These are phyloP conservation scores for Apoda limacodes DNA, from an alignment of 2,888 invertebrate genomes.

Conservation along the genomic window DNA sequence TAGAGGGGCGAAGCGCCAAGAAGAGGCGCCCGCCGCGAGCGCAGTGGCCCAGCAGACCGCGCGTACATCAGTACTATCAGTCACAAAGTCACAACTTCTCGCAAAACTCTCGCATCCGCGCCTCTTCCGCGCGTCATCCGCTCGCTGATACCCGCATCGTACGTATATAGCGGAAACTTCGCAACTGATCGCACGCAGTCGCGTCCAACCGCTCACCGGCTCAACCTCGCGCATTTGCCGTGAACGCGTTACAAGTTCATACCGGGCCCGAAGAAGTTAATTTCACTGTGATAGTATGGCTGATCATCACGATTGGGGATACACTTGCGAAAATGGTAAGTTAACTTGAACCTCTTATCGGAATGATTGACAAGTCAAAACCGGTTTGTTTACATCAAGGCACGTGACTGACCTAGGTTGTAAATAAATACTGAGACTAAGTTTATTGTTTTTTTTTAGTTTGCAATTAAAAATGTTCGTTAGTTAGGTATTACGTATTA, in stretches of 20 bases:
- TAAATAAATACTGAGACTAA: too few species aligned
- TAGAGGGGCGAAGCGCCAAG: conserved; percentile 21
- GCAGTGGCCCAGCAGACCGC: conserved; percentile 38
- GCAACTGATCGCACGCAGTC: conserved; percentile 56
- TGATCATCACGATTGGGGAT: conserved; percentile 66
- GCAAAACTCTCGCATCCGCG: conserved; percentile 21
- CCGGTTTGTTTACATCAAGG: conserved; percentile 64
- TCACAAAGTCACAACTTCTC: too few species aligned
- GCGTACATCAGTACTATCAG: conserved; percentile 29
- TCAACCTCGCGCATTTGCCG: conserved; percentile 43
- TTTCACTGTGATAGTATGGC: conserved; percentile 37
- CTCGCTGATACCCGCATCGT: conserved; percentile 25
- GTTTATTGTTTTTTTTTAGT: too few species aligned
- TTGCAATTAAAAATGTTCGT: conserved; percentile 33
- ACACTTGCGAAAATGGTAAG: conserved; percentile 71
- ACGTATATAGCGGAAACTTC: conserved; percentile 49
- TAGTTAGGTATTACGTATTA: too few species aligned
- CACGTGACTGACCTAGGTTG: conserved; percentile 50
- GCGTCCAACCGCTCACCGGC: conserved; percentile 48
- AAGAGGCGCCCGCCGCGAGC: conserved; percentile 24
- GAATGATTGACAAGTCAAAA: conserved; percentile 28
- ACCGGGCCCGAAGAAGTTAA: conserved; percentile 21
- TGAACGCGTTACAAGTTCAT: conserved; percentile 16
- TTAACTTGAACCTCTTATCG: conserved; percentile 25
- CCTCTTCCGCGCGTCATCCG: conserved; percentile 30